Evolutionary conservation across 2,888 invertebrate genomes (phyloP), one percentile per base, ranked within the genome.

Genomic region (Omphaloscelis lunosa): DNA sequence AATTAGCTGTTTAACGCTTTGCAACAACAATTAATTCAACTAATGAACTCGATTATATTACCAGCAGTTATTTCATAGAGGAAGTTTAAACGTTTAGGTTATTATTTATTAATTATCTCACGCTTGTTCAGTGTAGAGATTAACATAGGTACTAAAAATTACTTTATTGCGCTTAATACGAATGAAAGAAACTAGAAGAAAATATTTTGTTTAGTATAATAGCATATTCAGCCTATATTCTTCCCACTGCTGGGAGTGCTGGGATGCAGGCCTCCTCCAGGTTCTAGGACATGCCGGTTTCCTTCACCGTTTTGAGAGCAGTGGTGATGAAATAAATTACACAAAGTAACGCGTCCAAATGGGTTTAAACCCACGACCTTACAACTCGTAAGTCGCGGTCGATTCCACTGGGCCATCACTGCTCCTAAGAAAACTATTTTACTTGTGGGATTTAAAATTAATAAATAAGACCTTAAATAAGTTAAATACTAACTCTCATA

Each of bases 21-120:
- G 77, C 48, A 65, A 71, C 56, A 76, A 68, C 75, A 76, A 76
- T 82, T 80, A 82, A 86, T 84, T 88, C 11, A 20, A 6, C 45
- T 56, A 82, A 81, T 69, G 82, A 81, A 34, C 78, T 72, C 81
- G 69, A 77, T 81, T 69, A 65, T 69, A 78, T 51, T 8, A 61
- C 1, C 29, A 11, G 27, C 45, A 17, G 51, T 78, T 69, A 56
- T 56, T 29, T 27, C 34, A 79, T 53, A 20, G 29, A 27, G 17
- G 51, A 41, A 41, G 12, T 56, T 53, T 29, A n/a, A 23, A n/a
- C 23, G 39, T 27, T 48, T 29, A 12, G 0, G 17, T 62, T 48
- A 34, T 71, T 63, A 63, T 51, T 71, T 8, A 66, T 53, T 62
- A 6, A 71, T 39, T 9, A 53, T n/a, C n/a, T n/a, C n/a, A n/a